A percentile compares a stretch with the other conserved stretches of the same genome.
phyloP scores from a whole-genome alignment of 2,797 vertebrate genomes.

The Oryzias sinensis region DNA sequence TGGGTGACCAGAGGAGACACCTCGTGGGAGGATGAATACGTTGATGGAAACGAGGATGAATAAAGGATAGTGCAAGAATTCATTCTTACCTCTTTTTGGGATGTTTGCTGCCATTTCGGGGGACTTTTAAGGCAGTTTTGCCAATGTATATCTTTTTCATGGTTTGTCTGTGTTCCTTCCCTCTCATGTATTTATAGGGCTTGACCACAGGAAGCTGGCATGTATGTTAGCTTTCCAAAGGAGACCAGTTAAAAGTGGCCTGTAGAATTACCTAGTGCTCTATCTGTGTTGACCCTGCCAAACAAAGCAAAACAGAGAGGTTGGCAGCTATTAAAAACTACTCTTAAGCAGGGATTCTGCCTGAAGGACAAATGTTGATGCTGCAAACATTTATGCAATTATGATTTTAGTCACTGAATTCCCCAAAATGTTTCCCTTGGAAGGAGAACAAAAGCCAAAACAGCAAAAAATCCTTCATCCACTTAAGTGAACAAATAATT shows the following conservation, averaged over 20 bases:
- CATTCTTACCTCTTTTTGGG: constrained; percentile 82
- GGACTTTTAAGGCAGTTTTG: constrained; percentile 82
- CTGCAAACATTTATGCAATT: constrained; percentile 16
- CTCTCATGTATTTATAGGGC: constrained; percentile 73
- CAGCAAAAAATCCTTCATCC: constrained; percentile 10
- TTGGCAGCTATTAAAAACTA: constrained; percentile 50
- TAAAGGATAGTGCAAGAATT: constrained; percentile 33
- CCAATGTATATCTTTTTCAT: constrained; percentile 87
- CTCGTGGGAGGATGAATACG: constrained; percentile 60
- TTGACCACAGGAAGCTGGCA: constrained; percentile 53
- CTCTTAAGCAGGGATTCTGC: constrained; percentile 3
- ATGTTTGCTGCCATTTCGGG: constrained; percentile 81
- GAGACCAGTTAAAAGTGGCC: constrained; percentile 65
- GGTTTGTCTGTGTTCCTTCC: constrained; percentile 76
- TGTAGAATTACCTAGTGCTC: constrained; percentile 55
- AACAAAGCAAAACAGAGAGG: constrained; percentile 73
- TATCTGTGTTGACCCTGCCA: constrained; percentile 73
- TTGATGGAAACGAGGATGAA: constrained; percentile 59
- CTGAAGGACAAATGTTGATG: constrained; percentile 22
- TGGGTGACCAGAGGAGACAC: constrained; percentile 52
- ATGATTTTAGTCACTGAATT: constrained; percentile 20
- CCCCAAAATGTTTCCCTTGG: constrained; percentile 23
- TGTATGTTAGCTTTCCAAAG: constrained; percentile 55
- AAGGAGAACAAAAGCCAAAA: constrained; percentile 8
- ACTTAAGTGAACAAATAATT: constrained; percentile 7